A percentile compares a stretch with the other conserved stretches of the same genome.
phyloP scores from a whole-genome alignment of 2,113 vertebrate genomes.

The Halcyon malimbica region DNA sequence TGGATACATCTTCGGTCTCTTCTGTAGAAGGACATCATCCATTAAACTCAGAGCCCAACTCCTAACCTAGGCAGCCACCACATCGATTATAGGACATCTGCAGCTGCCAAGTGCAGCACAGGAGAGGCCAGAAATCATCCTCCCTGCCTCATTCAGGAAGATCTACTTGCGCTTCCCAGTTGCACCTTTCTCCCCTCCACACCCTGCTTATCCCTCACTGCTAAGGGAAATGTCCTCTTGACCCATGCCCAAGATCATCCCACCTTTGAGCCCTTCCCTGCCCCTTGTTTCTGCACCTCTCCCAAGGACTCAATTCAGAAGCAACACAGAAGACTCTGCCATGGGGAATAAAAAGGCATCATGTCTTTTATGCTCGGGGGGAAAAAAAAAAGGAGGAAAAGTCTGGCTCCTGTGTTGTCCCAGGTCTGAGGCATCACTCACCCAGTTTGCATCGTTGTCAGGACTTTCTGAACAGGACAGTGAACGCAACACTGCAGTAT shows the following conservation, averaged over 20 bases:
- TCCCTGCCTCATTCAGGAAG: neutral
- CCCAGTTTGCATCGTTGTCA: neutral
- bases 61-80: neutral
- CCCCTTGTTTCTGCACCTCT: neutral
- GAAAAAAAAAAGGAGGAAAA: neutral
- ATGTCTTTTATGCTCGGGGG: neutral
- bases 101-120: accelerated
- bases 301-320: neutral
- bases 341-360: neutral
- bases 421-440: neutral
- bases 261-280: neutral
- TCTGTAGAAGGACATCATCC: neutral
- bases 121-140: neutral
- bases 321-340: neutral
- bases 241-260: neutral
- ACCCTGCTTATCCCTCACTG: neutral
- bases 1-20: neutral
- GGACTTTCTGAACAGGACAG: neutral
- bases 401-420: neutral
- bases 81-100: accelerated
- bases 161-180: neutral
- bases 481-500: neutral
- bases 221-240: neutral
- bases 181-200: neutral
- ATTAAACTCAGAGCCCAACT: neutral